Evolutionary conservation across 2,113 vertebrate genomes (phyloP), one percentile per base, ranked within the genome.

Genomic region (Sclerurus mexicanus): DNA sequence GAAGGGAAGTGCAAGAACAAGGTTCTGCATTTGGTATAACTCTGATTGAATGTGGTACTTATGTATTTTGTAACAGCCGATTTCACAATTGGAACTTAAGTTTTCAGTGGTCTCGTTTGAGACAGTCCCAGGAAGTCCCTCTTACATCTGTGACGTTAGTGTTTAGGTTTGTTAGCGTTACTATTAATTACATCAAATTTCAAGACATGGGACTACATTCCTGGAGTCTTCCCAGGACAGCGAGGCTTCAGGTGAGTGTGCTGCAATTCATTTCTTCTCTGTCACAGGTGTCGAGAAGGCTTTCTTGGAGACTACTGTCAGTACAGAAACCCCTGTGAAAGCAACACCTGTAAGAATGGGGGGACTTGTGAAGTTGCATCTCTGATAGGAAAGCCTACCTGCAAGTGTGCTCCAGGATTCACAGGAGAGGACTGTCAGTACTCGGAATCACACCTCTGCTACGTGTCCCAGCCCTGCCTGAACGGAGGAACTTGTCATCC

Each of bases 281-380:
- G 42, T 85, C 97, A 35, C 96, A 99, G 99, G 96, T 99, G 99
- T 97, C 97, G 96, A 18, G 97, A 98, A 52, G 99, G 99, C 80
- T 99, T 98, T 90, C 95, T 99, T 90, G 99, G 99, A 66, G 98
- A 99, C 69, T 99, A 99, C 94, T 99, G 99, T 86, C 99, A 99
- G 55, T 98, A 99, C 95, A 98, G 97, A 76, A 98, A 99, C 95
- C 99, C 98, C 19, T 99, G 99, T 52, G 98, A 98, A 59, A 98
- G 98, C 59, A 97, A 97, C 17, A 98, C 97, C 96, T 99, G 99
- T 93, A 97, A 97, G 89, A 99, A 99, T 2, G 98, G 99, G 64
- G 99, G 99, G 21, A 99, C 98, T 52, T 99, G 99, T 28, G 98
- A 98, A 94, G 97, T 96, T 18, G 96, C 98, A 8, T 96, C 97